Evolutionary conservation across 2,113 vertebrate species (phyloP), one percentile per base, ranked within the genome.

Genomic region (Oreochromis niloticus): DNA sequence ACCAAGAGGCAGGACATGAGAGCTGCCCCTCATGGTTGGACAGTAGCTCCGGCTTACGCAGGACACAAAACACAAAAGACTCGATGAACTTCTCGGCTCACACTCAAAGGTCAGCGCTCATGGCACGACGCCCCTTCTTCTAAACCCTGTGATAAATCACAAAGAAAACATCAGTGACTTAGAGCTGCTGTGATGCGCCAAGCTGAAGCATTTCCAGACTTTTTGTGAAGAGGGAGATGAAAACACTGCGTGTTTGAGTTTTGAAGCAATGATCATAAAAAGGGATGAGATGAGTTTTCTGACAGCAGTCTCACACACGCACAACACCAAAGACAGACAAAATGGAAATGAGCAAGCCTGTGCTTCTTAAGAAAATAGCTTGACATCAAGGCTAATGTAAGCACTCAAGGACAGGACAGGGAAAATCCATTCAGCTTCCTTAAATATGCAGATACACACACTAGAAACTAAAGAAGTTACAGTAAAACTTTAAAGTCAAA

Each of bases 1-100:
- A 88, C 93, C 95, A n/a, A 97, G 93, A 87, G 96, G 94, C 89
- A 97, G 96, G 89, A 96, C 91, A 85, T 39, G 95, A 50, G 91
- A 94, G 89, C 87, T 83, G 87, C 90, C 95, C 96, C 94, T 96
- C 96, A 97, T 97, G 92, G 91, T 95, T 91, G 85, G 88, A 89
- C 73, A 75, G 85, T 22, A 78, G 91, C 85, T 93, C 89, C 85
- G 52, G 66, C 50, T 94, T 87, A 87, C 88, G 36, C 83, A 55
- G 71, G 85, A 92, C 56, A 59, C 86, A 57, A 81, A 66, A 87
- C 55, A 78, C 87, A 91, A 90, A 66, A 92, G 61, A 73, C 41
- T 73, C 83, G 80, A 4, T 80, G 61, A 82, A 81, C 46, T 89
- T 93, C 85, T 92, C 43, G 89, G 88, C 66, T 93, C 61, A 32